Evolutionary conservation across 2,888 invertebrate species (phyloP).

Genomic region (Ochropleura plecta): DNA sequence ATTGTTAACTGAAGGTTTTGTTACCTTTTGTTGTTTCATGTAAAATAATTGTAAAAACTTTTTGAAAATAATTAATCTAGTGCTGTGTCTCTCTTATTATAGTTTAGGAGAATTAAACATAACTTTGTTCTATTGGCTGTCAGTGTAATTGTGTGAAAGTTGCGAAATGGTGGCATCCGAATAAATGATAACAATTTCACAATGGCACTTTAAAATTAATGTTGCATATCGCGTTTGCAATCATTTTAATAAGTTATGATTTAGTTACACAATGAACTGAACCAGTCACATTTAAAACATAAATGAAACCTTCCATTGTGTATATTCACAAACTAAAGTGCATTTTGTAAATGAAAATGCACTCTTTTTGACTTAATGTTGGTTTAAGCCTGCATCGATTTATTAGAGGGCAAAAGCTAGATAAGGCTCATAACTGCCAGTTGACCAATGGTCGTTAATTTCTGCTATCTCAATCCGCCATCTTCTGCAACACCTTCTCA

Average conservation of each 20-base stretch:
- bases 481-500: background rate
- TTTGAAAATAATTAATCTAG: background rate
- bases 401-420: background rate
- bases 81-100: background rate
- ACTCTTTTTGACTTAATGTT: background rate
- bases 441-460: background rate
- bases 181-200: background rate
- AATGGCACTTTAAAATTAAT: slow-evolving; percentile 18
- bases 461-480: no score
- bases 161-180: background rate
- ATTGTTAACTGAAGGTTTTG: background rate
- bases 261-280: background rate
- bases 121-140: slow-evolving; percentile 8
- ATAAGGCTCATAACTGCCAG: background rate
- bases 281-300: background rate
- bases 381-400: background rate
- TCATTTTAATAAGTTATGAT: slow-evolving; percentile 3
- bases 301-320: background rate
- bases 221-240: slow-evolving; percentile 1
- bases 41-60: background rate
- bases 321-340: background rate
- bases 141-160: slow-evolving; percentile 15
- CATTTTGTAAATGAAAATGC: background rate
- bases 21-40: background rate
- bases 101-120: background rate